Evolutionary conservation across 1,140 invertebrate genomes (phyloP).

Genomic region (Sinella curviseta): DNA sequence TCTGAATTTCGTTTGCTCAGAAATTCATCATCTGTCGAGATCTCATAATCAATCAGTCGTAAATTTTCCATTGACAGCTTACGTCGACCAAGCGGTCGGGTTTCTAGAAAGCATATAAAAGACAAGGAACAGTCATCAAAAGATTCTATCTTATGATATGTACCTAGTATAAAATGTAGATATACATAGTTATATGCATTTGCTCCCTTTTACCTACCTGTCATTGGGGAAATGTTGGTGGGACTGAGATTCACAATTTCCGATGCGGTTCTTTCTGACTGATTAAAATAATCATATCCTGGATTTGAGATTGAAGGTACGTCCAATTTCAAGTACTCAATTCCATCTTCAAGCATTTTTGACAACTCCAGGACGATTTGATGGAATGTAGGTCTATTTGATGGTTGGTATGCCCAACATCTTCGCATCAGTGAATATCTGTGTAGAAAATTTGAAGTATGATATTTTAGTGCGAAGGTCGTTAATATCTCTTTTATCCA

Average conservation of each 20-base stretch:
- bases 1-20: slow-evolving; percentile 18
- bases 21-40: slow-evolving; percentile 32
- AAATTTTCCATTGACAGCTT: slow-evolving; percentile 41
- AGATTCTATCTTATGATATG: too few species aligned
- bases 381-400: slow-evolving; percentile 60
- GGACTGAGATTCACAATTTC: background rate
- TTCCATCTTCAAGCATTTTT: slow-evolving; percentile 68
- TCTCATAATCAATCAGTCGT: slow-evolving; percentile 45
- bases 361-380: slow-evolving; percentile 54
- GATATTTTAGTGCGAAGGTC: too few species aligned
- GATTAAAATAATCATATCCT: slow-evolving; percentile 55
- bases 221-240: slow-evolving; percentile 13
- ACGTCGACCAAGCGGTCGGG: background rate
- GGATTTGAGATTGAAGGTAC: slow-evolving; percentile 64
- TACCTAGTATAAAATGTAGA: background rate
- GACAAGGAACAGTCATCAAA: background rate
- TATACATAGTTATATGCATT: too few species aligned
- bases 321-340: slow-evolving; percentile 70
- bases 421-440: slow-evolving; percentile 61
- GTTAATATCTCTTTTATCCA: background rate
- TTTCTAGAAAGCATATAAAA: background rate
- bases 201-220: background rate
- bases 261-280: slow-evolving; percentile 5
- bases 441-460: slow-evolving; percentile 2
- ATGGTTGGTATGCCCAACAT: slow-evolving; percentile 61